These are phyloP conservation scores for Belonocnema kinseyi DNA, from an alignment of 1,140 invertebrate species.

Conservation along the genomic window DNA sequence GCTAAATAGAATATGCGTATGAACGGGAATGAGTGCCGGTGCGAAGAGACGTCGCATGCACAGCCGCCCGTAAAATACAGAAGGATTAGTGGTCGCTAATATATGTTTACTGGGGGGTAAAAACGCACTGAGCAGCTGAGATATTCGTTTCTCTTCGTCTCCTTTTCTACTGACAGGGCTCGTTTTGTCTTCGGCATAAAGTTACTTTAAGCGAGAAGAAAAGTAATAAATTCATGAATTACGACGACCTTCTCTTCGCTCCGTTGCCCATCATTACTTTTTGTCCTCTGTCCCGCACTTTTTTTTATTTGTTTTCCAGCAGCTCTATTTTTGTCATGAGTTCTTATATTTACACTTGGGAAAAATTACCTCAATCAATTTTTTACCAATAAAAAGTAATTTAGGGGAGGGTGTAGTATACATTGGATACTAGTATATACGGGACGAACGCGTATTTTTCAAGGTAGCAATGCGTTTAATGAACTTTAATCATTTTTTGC, in stretches of 20 bases:
- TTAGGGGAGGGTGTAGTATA: too few relatives aligned
- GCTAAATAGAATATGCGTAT: conserved; percentile 23
- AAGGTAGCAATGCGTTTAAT: too few relatives aligned
- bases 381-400: too few relatives aligned
- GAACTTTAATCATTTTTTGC: too few relatives aligned
- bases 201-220: conserved; percentile 59
- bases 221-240: conserved; percentile 65
- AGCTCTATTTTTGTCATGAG: too few relatives aligned
- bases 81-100: conserved; percentile 71
- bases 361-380: too few relatives aligned
- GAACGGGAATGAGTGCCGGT: background rate
- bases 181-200: conserved; percentile 67
- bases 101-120: conserved; percentile 66
- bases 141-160: conserved; percentile 61
- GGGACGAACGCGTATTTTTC: too few relatives aligned
- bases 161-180: conserved; percentile 36
- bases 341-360: too few relatives aligned
- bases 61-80: conserved; percentile 67
- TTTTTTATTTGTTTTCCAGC: too few relatives aligned
- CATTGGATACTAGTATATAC: too few relatives aligned
- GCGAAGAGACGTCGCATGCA: conserved; percentile 42
- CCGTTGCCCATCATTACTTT: conserved; percentile 25
- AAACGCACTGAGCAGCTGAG: conserved; percentile 70
- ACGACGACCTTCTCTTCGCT: conserved; percentile 31
- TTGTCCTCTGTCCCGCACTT: background rate